Conservation (phyloP, 2,888 invertebrate species). For the Abrostola triplasia region DNA sequence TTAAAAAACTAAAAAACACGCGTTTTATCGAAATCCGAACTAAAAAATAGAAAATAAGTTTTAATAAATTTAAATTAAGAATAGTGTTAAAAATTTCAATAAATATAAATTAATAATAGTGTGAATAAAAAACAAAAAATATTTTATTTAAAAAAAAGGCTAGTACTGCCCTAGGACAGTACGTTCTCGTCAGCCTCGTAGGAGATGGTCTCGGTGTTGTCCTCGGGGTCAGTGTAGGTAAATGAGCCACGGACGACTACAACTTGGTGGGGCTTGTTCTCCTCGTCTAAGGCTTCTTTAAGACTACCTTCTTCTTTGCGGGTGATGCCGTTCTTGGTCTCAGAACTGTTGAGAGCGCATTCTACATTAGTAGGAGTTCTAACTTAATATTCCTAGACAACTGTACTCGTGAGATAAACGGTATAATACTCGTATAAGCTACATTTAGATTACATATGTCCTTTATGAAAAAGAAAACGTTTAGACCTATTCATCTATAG, state of each 20-base stretch:
- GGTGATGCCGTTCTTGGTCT: constrained; percentile 88
- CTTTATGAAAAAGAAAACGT: background rate
- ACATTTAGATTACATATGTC: background rate
- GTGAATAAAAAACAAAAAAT: too few species aligned
- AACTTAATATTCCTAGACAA: too few species aligned
- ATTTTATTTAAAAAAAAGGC: too few species aligned
- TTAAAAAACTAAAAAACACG: too few species aligned
- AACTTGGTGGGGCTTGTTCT: constrained; percentile 87
- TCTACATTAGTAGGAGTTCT: constrained; percentile 4
- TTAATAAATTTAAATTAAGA: too few species aligned
- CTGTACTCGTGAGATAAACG: too few species aligned
- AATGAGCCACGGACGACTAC: constrained; percentile 89
- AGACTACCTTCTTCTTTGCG: constrained; percentile 85
- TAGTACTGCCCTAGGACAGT: too few species aligned
- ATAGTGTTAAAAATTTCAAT: too few species aligned
- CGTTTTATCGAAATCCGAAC: too few species aligned
- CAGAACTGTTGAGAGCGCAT: constrained; percentile 55
- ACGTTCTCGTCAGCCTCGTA: constrained; percentile 90
- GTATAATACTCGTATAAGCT: background rate
- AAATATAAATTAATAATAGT: too few species aligned
- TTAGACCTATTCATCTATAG: too few species aligned
- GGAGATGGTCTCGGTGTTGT: constrained; percentile 82
- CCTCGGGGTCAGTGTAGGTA: constrained; percentile 87
- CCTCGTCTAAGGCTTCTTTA: constrained; percentile 82
- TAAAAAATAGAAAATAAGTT: too few species aligned